Conservation (phyloP, 2,888 invertebrate species). For the Phaonia tiefii region DNA sequence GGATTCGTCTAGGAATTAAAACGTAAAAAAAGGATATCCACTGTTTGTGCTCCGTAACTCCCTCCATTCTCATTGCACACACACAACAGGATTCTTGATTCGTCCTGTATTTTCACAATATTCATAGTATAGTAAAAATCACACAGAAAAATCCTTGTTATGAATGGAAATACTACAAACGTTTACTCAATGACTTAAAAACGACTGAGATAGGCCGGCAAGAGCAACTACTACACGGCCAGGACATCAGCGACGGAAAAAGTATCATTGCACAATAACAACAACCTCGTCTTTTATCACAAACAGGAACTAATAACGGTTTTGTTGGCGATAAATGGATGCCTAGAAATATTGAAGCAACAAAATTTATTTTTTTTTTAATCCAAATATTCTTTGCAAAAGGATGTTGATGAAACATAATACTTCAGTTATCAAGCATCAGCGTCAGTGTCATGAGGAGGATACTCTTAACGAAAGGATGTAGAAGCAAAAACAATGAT, state of each 20-base stretch:
- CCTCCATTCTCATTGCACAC: constrained; percentile 32
- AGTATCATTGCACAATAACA: neutral
- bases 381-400: constrained; percentile 10
- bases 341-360: constrained; percentile 22
- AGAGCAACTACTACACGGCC: neutral
- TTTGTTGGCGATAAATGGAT: constrained; percentile 33
- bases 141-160: neutral
- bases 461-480: neutral
- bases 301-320: constrained; percentile 43
- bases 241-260: constrained; percentile 12
- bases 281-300: neutral
- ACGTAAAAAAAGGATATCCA: constrained; percentile 39
- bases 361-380: neutral
- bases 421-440: constrained; percentile 19
- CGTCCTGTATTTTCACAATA: neutral
- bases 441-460: neutral
- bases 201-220: constrained; percentile 64
- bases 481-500: too few relatives aligned
- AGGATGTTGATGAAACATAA: constrained; percentile 29
- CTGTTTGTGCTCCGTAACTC: neutral
- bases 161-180: constrained; percentile 37
- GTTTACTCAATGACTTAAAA: constrained; percentile 55
- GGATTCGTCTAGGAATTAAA: constrained; percentile 54
- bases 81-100: constrained; percentile 37
- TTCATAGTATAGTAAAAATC: constrained; percentile 25